Evolutionary conservation across 2,888 invertebrate species (phyloP).

Genomic region (Diaphora mendica): DNA sequence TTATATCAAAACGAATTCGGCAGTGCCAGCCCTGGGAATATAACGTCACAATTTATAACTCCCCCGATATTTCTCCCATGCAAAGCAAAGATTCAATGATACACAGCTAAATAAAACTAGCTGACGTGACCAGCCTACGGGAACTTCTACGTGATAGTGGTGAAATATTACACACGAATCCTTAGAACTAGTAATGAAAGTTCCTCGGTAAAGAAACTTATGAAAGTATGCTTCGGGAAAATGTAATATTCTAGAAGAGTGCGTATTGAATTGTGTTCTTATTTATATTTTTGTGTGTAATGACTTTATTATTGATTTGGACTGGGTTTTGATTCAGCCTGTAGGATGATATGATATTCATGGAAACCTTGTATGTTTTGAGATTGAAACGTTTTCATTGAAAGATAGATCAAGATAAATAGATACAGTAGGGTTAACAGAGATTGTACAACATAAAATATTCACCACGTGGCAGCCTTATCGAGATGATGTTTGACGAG

Average conservation of each 20-base stretch:
- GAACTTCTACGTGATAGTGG: not conserved
- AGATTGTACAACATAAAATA: not conserved
- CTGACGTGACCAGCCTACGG: slow-evolving; percentile 36
- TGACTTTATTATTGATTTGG: not conserved
- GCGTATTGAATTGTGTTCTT: not conserved
- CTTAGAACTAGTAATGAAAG: slow-evolving; percentile 6
- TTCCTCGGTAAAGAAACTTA: slow-evolving; percentile 5
- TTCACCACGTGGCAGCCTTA: not conserved
- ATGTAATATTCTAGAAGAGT: slow-evolving; percentile 1
- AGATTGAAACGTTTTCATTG: not conserved
- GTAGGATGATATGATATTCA: not conserved
- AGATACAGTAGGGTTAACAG: too few species aligned
- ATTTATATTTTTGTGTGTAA: not conserved
- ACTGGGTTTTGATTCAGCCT: not conserved
- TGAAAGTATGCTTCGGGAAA: slow-evolving; percentile 4
- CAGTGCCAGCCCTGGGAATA: slow-evolving; percentile 14
- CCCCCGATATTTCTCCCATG: slow-evolving; percentile 41
- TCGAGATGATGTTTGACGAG: not conserved
- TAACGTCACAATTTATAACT: slow-evolving; percentile 41
- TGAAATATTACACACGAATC: slow-evolving; percentile 13
- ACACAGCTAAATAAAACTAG: slow-evolving; percentile 53
- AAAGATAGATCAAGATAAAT: not conserved
- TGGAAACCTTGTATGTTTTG: not conserved
- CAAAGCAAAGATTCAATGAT: slow-evolving; percentile 50
- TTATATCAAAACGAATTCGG: not conserved